A percentile compares a stretch with the other conserved stretches of the same genome.
These are phyloP conservation scores for Gymnodraco acuticeps DNA, from an alignment of 2,797 vertebrate genomes.

Conservation along the genomic window DNA sequence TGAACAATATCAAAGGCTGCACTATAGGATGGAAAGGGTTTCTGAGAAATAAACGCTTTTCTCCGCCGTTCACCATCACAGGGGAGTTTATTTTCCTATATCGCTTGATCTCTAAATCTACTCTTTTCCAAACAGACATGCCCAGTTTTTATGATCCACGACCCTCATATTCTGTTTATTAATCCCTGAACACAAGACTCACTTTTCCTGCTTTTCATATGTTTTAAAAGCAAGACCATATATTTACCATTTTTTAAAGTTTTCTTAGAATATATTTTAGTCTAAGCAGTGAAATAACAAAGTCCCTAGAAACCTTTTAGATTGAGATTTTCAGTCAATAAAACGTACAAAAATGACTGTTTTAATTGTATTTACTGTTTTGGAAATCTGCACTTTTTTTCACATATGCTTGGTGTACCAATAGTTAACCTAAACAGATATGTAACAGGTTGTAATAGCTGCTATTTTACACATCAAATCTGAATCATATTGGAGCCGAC, in stretches of 20 bases:
- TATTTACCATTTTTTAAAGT: too few relatives aligned
- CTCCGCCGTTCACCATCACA: background rate
- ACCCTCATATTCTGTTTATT: constrained; percentile 31
- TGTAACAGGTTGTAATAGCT: too few relatives aligned
- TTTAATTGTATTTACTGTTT: too few relatives aligned
- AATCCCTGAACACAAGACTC: background rate
- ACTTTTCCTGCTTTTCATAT: constrained; percentile 8
- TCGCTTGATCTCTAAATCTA: constrained; percentile 14
- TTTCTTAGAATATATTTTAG: background rate
- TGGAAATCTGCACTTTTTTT: too few relatives aligned
- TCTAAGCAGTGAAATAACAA: background rate
- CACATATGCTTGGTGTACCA: too few relatives aligned
- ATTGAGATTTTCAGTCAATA: too few relatives aligned
- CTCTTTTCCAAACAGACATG: constrained; percentile 15
- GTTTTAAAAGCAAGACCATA: background rate
- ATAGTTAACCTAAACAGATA: too few relatives aligned
- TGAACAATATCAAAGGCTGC: constrained; percentile 44
- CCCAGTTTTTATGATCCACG: constrained; percentile 39
- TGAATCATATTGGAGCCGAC: constrained; percentile 2
- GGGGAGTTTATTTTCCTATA: constrained; percentile 40
- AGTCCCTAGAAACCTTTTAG: too few relatives aligned
- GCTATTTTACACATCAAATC: background rate
- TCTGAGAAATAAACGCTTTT: constrained; percentile 21
- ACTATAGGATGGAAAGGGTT: constrained; percentile 40
- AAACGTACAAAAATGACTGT: too few relatives aligned